Conservation (phyloP, 2,113 vertebrate genomes). For the Oceanodroma tethys region DNA sequence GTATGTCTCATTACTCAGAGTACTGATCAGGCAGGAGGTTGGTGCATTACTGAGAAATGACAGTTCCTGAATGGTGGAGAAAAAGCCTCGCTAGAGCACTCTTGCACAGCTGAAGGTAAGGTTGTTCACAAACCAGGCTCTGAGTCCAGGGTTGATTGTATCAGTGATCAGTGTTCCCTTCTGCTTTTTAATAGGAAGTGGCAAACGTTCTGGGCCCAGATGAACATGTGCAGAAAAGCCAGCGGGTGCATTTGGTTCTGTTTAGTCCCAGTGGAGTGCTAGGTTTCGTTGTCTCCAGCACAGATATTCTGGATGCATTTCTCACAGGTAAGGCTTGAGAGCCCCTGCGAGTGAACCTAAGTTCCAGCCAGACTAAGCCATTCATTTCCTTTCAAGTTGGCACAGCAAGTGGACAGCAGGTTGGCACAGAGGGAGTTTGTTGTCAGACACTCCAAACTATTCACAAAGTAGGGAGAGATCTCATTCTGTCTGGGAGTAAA, state of each 20-base stretch:
- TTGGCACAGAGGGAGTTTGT: neutral
- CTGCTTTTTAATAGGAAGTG: conserved; percentile 72
- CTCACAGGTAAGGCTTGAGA: conserved; percentile 73
- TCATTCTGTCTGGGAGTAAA: neutral
- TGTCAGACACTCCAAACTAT: neutral
- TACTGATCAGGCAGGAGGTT: neutral
- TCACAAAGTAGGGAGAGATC: neutral
- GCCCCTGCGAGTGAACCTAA: neutral
- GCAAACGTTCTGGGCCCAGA: conserved; percentile 82
- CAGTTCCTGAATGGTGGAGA: neutral
- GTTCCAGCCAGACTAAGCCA: neutral
- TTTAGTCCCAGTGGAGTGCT: conserved; percentile 82
- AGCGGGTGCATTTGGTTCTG: conserved; percentile 79
- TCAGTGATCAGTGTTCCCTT: neutral
- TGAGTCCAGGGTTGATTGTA: neutral
- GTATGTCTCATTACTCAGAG: neutral
- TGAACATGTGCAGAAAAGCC: conserved; percentile 67
- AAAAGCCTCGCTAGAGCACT: neutral
- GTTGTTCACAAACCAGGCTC: neutral
- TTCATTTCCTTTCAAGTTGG: neutral
- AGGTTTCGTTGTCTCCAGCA: conserved; percentile 79
- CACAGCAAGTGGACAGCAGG: neutral
- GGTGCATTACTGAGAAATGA: neutral
- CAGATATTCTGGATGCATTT: conserved; percentile 71
- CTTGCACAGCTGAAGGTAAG: neutral